phyloP scores from a whole-genome alignment of 2,888 invertebrate genomes.

The Rhagophthalmus giganteus region DNA sequence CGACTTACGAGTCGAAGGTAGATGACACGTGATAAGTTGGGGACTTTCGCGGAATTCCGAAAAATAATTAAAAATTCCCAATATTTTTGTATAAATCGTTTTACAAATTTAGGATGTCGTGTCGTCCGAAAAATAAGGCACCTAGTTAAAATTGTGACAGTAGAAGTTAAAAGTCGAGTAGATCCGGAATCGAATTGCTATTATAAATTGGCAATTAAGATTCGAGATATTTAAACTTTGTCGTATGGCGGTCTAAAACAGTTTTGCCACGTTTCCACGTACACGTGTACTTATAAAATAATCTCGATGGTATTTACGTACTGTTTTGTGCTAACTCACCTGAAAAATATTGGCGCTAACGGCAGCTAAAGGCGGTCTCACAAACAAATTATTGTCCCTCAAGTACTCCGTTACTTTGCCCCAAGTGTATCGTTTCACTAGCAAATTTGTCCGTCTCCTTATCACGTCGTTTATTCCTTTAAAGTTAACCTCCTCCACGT shows the following conservation, averaged over 20 bases:
- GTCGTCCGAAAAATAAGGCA: too few species aligned
- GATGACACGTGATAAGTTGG: too few species aligned
- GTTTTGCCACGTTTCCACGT: neutral
- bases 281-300: neutral
- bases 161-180: too few species aligned
- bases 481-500: conserved; percentile 83
- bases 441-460: conserved; percentile 76
- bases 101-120: too few species aligned
- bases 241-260: neutral
- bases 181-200: too few species aligned
- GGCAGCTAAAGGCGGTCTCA: conserved; percentile 77
- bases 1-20: too few species aligned
- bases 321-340: too few species aligned
- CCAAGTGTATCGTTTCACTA: conserved; percentile 77
- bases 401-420: conserved; percentile 77
- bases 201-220: too few species aligned
- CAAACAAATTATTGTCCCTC: conserved; percentile 70
- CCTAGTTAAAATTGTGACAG: too few species aligned
- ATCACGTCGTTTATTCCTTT: conserved; percentile 80
- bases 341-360: conserved; percentile 81
- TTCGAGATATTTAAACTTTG: neutral
- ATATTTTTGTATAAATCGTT: too few species aligned
- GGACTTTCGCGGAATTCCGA: too few species aligned
- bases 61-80: too few species aligned
- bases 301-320: neutral